These are phyloP conservation scores for Phragmatobia fuliginosa DNA, from an alignment of 2,888 invertebrate genomes.

Conservation along the genomic window DNA sequence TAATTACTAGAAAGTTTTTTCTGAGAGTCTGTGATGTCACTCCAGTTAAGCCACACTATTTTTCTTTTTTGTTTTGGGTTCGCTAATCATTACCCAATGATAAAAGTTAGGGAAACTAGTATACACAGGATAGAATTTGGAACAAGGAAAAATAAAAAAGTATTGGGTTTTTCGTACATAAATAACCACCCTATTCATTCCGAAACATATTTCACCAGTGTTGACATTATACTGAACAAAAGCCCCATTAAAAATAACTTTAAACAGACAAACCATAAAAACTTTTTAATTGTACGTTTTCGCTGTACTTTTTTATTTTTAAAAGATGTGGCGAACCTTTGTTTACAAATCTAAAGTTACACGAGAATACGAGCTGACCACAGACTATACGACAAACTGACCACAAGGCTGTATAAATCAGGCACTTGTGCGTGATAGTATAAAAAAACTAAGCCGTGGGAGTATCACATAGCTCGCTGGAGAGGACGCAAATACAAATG, in stretches of 20 bases:
- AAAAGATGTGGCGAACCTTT: not conserved
- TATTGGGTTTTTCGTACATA: no score
- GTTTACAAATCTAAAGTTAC: slow-evolving; percentile 18
- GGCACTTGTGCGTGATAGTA: slow-evolving; percentile 3
- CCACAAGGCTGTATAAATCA: slow-evolving; percentile 18
- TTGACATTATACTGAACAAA: not conserved
- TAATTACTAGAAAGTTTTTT: no score
- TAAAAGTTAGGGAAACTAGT: no score
- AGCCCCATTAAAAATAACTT: not conserved
- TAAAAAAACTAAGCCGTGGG: not conserved
- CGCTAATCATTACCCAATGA: no score
- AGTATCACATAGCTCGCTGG: not conserved
- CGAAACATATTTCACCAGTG: no score
- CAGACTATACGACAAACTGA: slow-evolving; percentile 15
- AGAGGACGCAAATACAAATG: not conserved
- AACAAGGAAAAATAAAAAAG: no score
- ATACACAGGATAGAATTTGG: no score
- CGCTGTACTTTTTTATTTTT: not conserved
- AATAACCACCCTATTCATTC: no score
- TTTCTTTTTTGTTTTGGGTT: no score
- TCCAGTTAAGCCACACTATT: no score
- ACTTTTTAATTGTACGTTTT: not conserved
- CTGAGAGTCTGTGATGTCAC: no score
- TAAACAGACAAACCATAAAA: not conserved
- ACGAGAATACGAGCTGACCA: slow-evolving; percentile 12